Percentiles rank a stretch among this genome's conserved stretches.
Conservation (phyloP, 2,797 vertebrate species). For the Astyanax mexicanus region DNA sequence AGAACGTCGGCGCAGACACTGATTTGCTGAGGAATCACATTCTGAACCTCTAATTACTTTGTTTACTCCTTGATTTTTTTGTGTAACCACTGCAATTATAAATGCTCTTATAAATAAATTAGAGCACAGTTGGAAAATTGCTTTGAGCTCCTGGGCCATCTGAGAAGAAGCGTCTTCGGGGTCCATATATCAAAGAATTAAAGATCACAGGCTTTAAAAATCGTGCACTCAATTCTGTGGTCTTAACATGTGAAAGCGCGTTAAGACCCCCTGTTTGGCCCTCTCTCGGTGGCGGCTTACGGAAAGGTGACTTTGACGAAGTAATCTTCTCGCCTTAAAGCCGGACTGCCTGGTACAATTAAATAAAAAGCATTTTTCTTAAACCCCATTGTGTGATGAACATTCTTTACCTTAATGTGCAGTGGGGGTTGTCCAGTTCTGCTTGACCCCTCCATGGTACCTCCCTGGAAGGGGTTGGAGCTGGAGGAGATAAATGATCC, state of each 20-base stretch:
- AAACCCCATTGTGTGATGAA: not conserved
- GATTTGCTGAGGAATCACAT: not conserved
- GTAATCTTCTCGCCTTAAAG: conserved; percentile 7
- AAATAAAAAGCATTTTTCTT: not conserved
- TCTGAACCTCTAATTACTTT: not conserved
- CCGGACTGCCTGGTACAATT: not conserved
- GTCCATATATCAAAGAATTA: not conserved
- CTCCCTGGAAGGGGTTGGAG: too few relatives aligned
- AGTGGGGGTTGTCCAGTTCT: too few relatives aligned
- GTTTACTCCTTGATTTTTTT: not conserved
- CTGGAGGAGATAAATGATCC: not conserved
- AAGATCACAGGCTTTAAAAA: not conserved
- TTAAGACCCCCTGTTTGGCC: not conserved
- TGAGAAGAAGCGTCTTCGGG: not conserved
- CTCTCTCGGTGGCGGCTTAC: not conserved
- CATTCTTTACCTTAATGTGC: too few relatives aligned
- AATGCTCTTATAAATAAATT: not conserved
- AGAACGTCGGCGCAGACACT: not conserved
- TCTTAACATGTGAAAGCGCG: not conserved
- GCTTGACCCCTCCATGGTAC: not conserved
- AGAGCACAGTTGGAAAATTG: not conserved
- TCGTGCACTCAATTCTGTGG: not conserved
- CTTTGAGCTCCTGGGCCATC: not conserved
- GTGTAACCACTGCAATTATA: not conserved
- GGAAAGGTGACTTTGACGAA: conserved; percentile 15